Evolutionary conservation across 2,797 vertebrate genomes (phyloP), one percentile per base, ranked within the genome.

Genomic region (Danio kyathit): DNA sequence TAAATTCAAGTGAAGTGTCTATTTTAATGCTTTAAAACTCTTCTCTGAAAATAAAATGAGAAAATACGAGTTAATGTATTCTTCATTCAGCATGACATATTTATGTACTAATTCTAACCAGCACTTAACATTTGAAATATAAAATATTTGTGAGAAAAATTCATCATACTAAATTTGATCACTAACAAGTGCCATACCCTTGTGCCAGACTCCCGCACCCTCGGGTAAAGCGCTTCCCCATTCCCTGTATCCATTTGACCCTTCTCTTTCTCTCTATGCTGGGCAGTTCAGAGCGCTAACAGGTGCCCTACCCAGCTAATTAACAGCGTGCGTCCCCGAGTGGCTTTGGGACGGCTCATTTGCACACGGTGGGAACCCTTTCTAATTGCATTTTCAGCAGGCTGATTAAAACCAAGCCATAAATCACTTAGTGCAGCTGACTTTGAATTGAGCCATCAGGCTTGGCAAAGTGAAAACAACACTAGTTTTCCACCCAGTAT

Each of bases 311-410:
- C 80, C 86, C 82, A 14, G 74, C 82, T 87, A 85, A 88, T 88
- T 88, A 88, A 87, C 86, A 86, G 81, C 38, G 65, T 79, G 81
- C 66, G 79, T 88, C 87, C 86, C 81, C 71, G 67, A 87, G 83
- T 85, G 86, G 81, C 82, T 83, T 78, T 84, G 83, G 84, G 84
- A 83, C 64, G 80, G 83, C 87, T 88, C 87, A 86, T 88, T 88
- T 88, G 72, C 83, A 82, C 87, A 74, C 81, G 51, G 83, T 82
- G 85, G 86, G 87, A 87, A 81, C 82, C 83, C 80, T 72, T 82
- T 88, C 87, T 88, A 88, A 88, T 88, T 88, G 86, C 86, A 84
- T 87, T 86, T 88, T 83, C 81, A 83, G 84, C 84, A 80, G 65
- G 76, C 86, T 88, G 87, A 88, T 88, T 87, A 87, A 87, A 88